These are phyloP conservation scores for Ophioderma brevispina DNA, from an alignment of 35 echinoderm and acorn worm genomes.

Conservation along the genomic window DNA sequence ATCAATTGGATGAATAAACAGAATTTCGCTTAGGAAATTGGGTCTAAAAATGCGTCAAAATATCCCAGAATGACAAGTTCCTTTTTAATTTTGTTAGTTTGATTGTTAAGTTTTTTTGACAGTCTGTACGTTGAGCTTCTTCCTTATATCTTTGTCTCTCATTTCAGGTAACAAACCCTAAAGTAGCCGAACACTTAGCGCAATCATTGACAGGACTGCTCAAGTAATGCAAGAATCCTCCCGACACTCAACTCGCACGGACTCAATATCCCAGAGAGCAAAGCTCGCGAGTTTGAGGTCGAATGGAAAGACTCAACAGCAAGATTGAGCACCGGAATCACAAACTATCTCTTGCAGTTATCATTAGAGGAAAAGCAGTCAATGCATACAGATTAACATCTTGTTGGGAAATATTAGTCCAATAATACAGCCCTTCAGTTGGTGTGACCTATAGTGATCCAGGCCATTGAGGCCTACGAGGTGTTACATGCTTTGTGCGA, in stretches of 20 bases:
- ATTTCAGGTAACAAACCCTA: conserved; percentile 85
- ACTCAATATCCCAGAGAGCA: conserved; percentile 82
- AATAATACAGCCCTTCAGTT: conserved; percentile 98
- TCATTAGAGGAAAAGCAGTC: conserved; percentile 95
- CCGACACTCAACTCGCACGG: conserved; percentile 89
- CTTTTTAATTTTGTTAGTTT: too few species aligned
- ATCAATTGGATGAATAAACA: too few species aligned
- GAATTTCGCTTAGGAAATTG: too few species aligned
- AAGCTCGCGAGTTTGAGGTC: conserved; percentile 91
- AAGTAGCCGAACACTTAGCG: conserved; percentile 93
- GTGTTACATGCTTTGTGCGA: conserved; percentile 69
- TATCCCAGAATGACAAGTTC: too few species aligned
- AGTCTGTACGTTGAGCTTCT: too few species aligned
- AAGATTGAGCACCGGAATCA: conserved; percentile 90
- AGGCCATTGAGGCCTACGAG: conserved; percentile 81
- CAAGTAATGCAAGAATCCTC: conserved; percentile 91
- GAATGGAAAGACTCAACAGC: conserved; percentile 95
- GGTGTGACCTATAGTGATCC: conserved; percentile 92
- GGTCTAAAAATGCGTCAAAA: too few species aligned
- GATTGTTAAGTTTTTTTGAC: too few species aligned
- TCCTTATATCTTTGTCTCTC: too few species aligned
- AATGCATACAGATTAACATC: conserved; percentile 84
- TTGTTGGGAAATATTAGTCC: conserved; percentile 93
- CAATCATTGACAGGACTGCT: conserved; percentile 95
- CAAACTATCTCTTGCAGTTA: conserved; percentile 91